phyloP scores from a whole-genome alignment of 2,888 invertebrate genomes.

The Oscheius onirici region DNA sequence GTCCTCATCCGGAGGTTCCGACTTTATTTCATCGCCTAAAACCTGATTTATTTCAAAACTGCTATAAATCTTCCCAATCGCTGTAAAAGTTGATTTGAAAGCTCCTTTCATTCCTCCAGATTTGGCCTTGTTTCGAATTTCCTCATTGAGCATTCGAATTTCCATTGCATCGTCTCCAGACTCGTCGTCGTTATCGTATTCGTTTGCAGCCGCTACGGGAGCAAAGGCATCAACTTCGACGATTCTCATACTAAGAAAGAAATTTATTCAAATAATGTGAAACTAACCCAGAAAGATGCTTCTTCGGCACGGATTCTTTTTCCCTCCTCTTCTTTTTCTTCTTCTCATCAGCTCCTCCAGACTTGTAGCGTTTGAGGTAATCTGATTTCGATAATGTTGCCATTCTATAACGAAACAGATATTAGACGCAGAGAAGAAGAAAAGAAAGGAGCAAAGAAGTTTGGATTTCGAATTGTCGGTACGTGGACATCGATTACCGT shows the following conservation, averaged over 20 bases:
- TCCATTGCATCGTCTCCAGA: conserved; percentile 49
- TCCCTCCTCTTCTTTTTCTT: conserved; percentile 50
- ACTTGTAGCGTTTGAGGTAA: conserved; percentile 49
- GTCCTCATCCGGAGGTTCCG: neutral
- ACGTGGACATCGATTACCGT: neutral
- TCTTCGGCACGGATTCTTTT: conserved; percentile 20
- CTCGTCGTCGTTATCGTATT: conserved; percentile 32
- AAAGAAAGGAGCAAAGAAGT: neutral
- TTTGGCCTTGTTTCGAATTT: conserved; percentile 35
- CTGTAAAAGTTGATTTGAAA: conserved; percentile 17
- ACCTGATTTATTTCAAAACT: neutral
- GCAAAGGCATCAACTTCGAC: conserved; percentile 60
- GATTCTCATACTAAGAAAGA: conserved; percentile 50
- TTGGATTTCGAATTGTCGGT: neutral
- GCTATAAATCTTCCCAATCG: conserved; percentile 1
- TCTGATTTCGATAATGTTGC: conserved; percentile 43
- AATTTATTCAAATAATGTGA: neutral
- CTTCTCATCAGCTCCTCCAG: conserved; percentile 35
- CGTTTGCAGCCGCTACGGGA: conserved; percentile 41
- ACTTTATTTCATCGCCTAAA: neutral
- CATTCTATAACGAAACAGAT: conserved; percentile 32
- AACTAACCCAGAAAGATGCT: neutral
- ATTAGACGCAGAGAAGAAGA: neutral
- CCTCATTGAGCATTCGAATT: conserved; percentile 44
- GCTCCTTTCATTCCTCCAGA: conserved; percentile 10